Percentiles rank a stretch among this genome's conserved stretches.
phyloP scores from a whole-genome alignment of 2,888 invertebrate species.

The Dilophus febrilis region DNA sequence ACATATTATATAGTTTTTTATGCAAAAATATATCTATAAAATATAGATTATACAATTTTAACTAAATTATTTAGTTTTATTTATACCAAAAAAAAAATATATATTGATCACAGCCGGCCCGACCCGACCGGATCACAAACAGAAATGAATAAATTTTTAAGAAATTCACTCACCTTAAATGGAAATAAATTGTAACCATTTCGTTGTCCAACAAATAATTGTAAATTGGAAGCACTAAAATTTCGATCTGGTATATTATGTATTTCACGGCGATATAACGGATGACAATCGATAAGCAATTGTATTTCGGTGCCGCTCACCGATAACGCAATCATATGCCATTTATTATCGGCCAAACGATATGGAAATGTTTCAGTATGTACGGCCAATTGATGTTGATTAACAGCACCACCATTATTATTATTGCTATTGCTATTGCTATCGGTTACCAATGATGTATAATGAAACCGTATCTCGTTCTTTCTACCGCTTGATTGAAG shows the following conservation, averaged over 20 bases:
- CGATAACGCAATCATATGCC: slow-evolving; percentile 74
- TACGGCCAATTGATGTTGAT: no score
- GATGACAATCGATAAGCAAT: slow-evolving; percentile 73
- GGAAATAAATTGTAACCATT: slow-evolving; percentile 60
- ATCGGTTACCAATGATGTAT: slow-evolving; percentile 44
- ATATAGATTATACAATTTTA: no score
- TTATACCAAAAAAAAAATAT: no score
- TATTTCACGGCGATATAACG: slow-evolving; percentile 63
- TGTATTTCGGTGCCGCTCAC: slow-evolving; percentile 71
- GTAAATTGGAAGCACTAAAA: slow-evolving; percentile 52
- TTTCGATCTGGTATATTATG: slow-evolving; percentile 57
- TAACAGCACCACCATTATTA: no score
- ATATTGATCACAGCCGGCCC: no score
- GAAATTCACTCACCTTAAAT: slow-evolving; percentile 50
- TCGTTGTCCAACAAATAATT: slow-evolving; percentile 78
- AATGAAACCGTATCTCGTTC: slow-evolving; percentile 72
- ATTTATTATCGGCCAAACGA: slow-evolving; percentile 69
- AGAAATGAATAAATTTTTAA: no score
- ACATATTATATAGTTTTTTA: no score
- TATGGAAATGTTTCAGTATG: slow-evolving; percentile 77
- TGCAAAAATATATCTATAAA: no score
- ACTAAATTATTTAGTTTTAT: no score
- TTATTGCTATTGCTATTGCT: no score
- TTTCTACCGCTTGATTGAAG: slow-evolving; percentile 78
- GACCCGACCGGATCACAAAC: no score